Percentiles rank a stretch among this genome's conserved stretches.
Conservation (phyloP, 2,113 vertebrate species). For the Morone saxatilis region DNA sequence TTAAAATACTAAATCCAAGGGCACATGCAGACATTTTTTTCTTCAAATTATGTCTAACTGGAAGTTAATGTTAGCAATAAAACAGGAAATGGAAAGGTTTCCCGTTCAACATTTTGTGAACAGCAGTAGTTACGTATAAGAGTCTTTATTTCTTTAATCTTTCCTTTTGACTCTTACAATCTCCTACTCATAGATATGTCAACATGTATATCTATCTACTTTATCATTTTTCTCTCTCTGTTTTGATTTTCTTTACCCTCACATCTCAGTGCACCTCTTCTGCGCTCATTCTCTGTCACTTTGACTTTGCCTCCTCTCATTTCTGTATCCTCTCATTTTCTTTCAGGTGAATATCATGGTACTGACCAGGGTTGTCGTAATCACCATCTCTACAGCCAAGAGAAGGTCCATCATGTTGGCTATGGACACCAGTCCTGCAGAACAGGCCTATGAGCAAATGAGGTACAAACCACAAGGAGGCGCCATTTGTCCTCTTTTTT, state of each 20-base stretch:
- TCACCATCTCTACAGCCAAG: conserved; percentile 85
- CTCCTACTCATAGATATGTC: neutral
- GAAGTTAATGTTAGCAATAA: too few species aligned
- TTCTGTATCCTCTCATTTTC: neutral
- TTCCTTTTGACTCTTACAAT: neutral
- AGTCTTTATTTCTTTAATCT: neutral
- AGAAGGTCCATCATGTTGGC: conserved; percentile 85
- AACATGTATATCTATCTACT: neutral
- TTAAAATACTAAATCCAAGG: neutral
- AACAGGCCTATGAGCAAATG: conserved; percentile 84
- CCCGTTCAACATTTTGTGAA: neutral
- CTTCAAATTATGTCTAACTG: neutral
- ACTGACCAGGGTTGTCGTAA: conserved; percentile 83
- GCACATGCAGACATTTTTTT: neutral
- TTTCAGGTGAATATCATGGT: conserved; percentile 86
- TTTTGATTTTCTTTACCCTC: neutral
- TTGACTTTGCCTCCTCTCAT: neutral
- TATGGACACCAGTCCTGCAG: conserved; percentile 75
- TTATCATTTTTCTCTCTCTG: neutral
- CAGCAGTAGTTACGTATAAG: neutral
- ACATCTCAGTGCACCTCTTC: neutral
- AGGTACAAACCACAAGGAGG: conserved; percentile 84
- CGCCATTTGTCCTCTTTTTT: conserved; percentile 77
- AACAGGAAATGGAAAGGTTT: too few species aligned
- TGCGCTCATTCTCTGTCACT: neutral